These are phyloP conservation scores for Poecilobothrus nobilitatus DNA, from an alignment of 2,888 invertebrate genomes.

Conservation along the genomic window DNA sequence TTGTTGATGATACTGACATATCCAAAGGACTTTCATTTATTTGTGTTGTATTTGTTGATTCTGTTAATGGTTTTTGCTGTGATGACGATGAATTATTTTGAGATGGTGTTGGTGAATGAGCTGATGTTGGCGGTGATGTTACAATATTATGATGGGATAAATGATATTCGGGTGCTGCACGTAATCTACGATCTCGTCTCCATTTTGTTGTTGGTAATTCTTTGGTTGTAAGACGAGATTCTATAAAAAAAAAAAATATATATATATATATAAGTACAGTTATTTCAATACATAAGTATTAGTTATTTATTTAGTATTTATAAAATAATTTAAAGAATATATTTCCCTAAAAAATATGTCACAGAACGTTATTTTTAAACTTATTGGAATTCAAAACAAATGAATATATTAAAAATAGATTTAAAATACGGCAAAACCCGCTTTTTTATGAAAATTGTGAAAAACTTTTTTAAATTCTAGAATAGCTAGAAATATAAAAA, in stretches of 20 bases:
- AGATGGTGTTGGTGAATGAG: constrained; percentile 19
- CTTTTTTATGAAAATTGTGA: no score
- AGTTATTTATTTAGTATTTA: not conserved
- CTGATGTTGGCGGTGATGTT: constrained; percentile 24
- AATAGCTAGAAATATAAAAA: no score
- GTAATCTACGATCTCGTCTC: constrained; percentile 58
- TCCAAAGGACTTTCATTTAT: constrained; percentile 39
- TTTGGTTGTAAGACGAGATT: constrained; percentile 46
- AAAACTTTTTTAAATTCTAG: no score
- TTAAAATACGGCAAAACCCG: no score
- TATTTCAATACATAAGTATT: not conserved
- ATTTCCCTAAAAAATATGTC: no score
- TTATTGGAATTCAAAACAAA: no score
- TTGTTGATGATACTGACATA: constrained; percentile 41
- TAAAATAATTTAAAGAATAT: not conserved
- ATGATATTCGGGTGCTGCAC: constrained; percentile 40
- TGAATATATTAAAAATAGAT: no score
- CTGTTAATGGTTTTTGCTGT: constrained; percentile 26
- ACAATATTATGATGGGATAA: constrained; percentile 16
- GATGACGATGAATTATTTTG: constrained; percentile 11
- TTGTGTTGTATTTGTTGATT: constrained; percentile 28
- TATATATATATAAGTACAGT: not conserved
- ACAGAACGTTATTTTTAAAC: no score
- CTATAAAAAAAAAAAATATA: constrained; percentile 29
- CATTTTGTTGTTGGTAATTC: constrained; percentile 61